These are phyloP conservation scores for Chaenocephalus aceratus DNA, from an alignment of 2,113 vertebrate genomes.

Conservation along the genomic window DNA sequence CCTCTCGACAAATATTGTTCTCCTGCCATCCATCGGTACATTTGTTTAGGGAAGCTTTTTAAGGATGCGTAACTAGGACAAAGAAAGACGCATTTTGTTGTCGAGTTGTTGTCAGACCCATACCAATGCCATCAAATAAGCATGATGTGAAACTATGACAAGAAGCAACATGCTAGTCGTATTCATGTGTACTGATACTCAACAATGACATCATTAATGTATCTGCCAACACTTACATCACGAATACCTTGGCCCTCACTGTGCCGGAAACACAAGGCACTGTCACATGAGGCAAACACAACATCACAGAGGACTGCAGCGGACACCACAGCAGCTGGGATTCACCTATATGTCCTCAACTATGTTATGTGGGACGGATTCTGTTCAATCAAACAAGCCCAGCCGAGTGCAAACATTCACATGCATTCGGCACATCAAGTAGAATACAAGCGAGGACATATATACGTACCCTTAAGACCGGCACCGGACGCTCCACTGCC, in stretches of 20 bases:
- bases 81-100: not conserved
- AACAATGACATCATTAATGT: not conserved
- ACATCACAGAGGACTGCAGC: not conserved
- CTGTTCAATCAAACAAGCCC: not conserved
- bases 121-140: not conserved
- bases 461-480: constrained; percentile 62
- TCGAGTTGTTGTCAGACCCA: not conserved
- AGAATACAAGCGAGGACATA: not conserved
- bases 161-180: not conserved
- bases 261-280: not conserved
- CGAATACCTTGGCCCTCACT: not conserved
- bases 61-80: not conserved
- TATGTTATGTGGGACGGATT: not conserved
- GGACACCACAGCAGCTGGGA: not conserved
- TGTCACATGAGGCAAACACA: constrained; percentile 15
- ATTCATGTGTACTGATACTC: not conserved
- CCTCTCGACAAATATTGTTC: not conserved
- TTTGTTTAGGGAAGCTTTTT: not conserved
- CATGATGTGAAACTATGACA: not conserved
- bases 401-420: not conserved
- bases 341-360: not conserved
- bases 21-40: not conserved
- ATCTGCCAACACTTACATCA: not conserved
- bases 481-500: constrained; percentile 51
- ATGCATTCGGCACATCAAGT: not conserved